A percentile compares a stretch with the other conserved stretches of the same genome.
phyloP scores from a whole-genome alignment of 2,797 vertebrate species.

The Melanotaenia parkinsoni region DNA sequence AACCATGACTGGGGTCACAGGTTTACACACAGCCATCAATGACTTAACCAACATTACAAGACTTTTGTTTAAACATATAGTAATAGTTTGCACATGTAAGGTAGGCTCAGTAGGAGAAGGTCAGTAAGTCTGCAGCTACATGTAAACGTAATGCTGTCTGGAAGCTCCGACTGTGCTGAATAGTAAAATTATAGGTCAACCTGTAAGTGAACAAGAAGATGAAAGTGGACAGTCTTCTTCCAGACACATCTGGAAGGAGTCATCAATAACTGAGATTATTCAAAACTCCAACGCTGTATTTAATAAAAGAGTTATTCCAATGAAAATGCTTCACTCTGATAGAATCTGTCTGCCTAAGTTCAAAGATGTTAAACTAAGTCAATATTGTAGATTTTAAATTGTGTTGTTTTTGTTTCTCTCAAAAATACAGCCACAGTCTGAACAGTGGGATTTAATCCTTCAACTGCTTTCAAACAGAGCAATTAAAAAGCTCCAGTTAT shows the following conservation, averaged over 20 bases:
- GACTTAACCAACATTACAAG: constrained; percentile 1
- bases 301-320: background rate
- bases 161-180: background rate
- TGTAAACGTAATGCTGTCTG: background rate
- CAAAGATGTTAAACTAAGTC: background rate
- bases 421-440: background rate
- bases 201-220: background rate
- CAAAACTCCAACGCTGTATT: too few species aligned
- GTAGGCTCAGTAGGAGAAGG: constrained; percentile 10
- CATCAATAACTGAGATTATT: too few species aligned
- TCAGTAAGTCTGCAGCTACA: background rate
- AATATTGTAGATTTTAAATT: background rate
- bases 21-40: constrained; percentile 5
- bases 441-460: background rate
- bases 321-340: background rate
- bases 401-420: background rate
- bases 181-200: background rate
- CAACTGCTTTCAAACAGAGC: background rate
- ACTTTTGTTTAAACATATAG: constrained; percentile 5
- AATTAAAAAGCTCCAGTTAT: background rate
- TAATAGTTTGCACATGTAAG: background rate
- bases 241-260: background rate
- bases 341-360: background rate
- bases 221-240: background rate
- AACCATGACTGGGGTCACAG: constrained; percentile 19